These are phyloP conservation scores for Oncorhynchus keta DNA, from an alignment of 2,113 vertebrate species.

Conservation along the genomic window DNA sequence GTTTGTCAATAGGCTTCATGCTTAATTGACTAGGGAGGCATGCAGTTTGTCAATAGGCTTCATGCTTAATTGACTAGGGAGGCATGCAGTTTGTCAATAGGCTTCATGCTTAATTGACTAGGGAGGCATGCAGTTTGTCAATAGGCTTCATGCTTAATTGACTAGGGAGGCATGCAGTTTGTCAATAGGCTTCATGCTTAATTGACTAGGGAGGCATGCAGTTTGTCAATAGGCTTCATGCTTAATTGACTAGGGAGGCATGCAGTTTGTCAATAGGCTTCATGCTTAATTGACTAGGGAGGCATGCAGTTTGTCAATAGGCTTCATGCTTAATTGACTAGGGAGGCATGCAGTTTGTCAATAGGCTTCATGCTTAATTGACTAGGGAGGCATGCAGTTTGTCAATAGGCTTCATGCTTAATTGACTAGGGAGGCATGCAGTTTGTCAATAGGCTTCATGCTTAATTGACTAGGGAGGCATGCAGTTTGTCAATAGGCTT, in stretches of 20 bases:
- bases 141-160: slow-evolving; percentile 24
- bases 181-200: slow-evolving; percentile 19
- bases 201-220: neutral
- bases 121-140: neutral
- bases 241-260: slow-evolving; percentile 17
- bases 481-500: neutral
- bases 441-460: slow-evolving; percentile 9
- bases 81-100: neutral
- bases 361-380: slow-evolving; percentile 24
- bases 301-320: neutral
- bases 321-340: slow-evolving; percentile 28
- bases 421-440: neutral
- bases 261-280: neutral
- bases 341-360: neutral
- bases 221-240: slow-evolving; percentile 9
- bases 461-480: slow-evolving; percentile 17
- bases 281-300: slow-evolving; percentile 26
- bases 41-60: neutral
- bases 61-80: slow-evolving; percentile 26
- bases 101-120: slow-evolving; percentile 28
- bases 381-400: neutral
- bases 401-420: slow-evolving; percentile 19
- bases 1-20: slow-evolving; percentile 9
- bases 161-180: neutral
- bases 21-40: slow-evolving; percentile 17